Percentiles rank a stretch among this genome's conserved stretches.
Conservation (phyloP, 2,113 vertebrate species). For the Recurvirostra avosetta region DNA sequence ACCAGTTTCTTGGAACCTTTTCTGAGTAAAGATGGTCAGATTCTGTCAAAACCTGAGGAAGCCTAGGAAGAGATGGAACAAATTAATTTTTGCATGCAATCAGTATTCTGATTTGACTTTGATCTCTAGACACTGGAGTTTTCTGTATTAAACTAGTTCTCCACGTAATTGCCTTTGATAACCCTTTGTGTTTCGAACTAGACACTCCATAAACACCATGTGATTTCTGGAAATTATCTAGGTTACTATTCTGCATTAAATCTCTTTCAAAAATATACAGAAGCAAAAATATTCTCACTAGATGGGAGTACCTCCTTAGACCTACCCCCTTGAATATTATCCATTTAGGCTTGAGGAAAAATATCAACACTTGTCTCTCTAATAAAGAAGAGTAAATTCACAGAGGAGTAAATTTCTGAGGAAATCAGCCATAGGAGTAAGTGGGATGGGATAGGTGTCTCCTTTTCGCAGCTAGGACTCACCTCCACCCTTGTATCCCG, state of each 20-base stretch:
- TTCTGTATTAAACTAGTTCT: conserved; percentile 24
- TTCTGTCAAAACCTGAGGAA: conserved; percentile 18
- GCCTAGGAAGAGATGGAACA: conserved; percentile 23
- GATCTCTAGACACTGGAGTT: conserved; percentile 16
- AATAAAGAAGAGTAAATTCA: neutral
- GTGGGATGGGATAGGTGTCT: neutral
- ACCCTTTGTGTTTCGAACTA: conserved; percentile 2
- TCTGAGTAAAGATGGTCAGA: conserved; percentile 9
- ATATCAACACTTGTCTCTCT: neutral
- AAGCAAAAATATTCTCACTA: neutral
- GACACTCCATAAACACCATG: neutral
- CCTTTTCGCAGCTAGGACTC: neutral
- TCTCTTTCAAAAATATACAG: neutral
- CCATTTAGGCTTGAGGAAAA: neutral
- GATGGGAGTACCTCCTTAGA: neutral
- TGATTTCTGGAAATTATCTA: conserved; percentile 16
- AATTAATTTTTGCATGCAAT: conserved; percentile 33
- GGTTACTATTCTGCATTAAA: conserved; percentile 1
- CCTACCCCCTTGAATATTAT: neutral
- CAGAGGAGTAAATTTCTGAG: neutral
- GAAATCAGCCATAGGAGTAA: neutral
- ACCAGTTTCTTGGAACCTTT: neutral
- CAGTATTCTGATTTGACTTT: conserved; percentile 47
- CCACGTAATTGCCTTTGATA: conserved; percentile 25
- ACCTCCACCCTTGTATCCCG: neutral